Evolutionary conservation across 2,113 vertebrate species (phyloP).

Genomic region (Chamaea fasciata): DNA sequence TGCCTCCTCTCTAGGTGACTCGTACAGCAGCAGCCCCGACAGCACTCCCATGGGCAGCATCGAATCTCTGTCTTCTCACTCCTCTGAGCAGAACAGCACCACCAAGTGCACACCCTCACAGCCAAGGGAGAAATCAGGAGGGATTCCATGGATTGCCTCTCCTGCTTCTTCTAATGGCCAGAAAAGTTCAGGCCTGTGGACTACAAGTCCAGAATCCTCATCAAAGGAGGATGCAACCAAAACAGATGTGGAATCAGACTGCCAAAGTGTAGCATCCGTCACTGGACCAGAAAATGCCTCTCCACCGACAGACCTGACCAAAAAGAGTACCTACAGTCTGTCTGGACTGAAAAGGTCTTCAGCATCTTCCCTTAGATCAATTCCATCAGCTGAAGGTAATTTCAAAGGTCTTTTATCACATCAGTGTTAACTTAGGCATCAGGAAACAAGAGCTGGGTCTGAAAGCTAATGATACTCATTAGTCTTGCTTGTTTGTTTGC

Average conservation of each 20-base stretch:
- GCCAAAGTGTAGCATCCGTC: slow-evolving; percentile 81
- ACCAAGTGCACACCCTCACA: slow-evolving; percentile 75
- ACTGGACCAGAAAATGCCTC: slow-evolving; percentile 67
- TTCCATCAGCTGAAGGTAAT: slow-evolving; percentile 89
- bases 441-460: not conserved
- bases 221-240: slow-evolving; percentile 86
- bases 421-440: not conserved
- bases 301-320: slow-evolving; percentile 73
- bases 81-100: slow-evolving; percentile 91
- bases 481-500: not conserved
- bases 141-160: slow-evolving; percentile 74
- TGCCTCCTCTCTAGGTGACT: slow-evolving; percentile 78
- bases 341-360: slow-evolving; percentile 76
- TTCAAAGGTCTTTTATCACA: not conserved
- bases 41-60: slow-evolving; percentile 96
- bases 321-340: slow-evolving; percentile 76
- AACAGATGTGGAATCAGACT: slow-evolving; percentile 89
- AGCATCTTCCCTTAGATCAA: slow-evolving; percentile 86
- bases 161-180: slow-evolving; percentile 78
- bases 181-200: slow-evolving; percentile 80
- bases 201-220: slow-evolving; percentile 86
- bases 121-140: slow-evolving; percentile 73
- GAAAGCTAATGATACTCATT: not conserved
- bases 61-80: slow-evolving; percentile 96
- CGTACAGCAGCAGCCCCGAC: slow-evolving; percentile 92